Evolutionary conservation across 2,797 vertebrate genomes (phyloP).

Genomic region (Sciaenops ocellatus): DNA sequence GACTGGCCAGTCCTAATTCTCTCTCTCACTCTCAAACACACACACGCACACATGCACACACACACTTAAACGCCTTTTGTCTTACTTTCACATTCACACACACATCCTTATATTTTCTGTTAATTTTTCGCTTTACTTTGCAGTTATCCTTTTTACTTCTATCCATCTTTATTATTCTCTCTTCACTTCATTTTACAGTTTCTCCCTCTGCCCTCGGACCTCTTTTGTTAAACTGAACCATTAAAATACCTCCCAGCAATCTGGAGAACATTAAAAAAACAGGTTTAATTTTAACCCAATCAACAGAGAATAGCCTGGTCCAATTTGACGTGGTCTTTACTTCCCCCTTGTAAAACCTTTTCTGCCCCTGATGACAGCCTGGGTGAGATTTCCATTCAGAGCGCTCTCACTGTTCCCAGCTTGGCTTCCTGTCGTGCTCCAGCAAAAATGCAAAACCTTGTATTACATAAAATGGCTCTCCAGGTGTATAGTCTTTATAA

Average conservation of each 20-base stretch:
- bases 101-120: background rate
- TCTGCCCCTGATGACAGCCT: background rate
- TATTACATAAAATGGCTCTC: background rate
- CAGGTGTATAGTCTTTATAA: too few species aligned
- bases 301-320: background rate
- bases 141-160: background rate
- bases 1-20: slow-evolving; percentile 39
- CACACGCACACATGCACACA: slow-evolving; percentile 7
- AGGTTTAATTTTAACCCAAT: background rate
- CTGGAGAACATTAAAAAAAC: background rate
- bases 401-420: too few species aligned
- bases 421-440: too few species aligned
- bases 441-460: background rate
- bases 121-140: background rate
- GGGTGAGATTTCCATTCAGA: background rate
- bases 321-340: background rate
- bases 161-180: background rate
- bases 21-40: slow-evolving; percentile 5
- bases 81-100: background rate
- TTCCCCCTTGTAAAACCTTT: background rate
- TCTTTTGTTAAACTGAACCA: background rate
- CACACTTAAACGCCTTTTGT: background rate
- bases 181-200: background rate
- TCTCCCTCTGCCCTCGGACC: background rate
- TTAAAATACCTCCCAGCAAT: background rate